Evolutionary conservation across 1,140 invertebrate genomes (phyloP).

Genomic region (Lamellibrachia luymesi): DNA sequence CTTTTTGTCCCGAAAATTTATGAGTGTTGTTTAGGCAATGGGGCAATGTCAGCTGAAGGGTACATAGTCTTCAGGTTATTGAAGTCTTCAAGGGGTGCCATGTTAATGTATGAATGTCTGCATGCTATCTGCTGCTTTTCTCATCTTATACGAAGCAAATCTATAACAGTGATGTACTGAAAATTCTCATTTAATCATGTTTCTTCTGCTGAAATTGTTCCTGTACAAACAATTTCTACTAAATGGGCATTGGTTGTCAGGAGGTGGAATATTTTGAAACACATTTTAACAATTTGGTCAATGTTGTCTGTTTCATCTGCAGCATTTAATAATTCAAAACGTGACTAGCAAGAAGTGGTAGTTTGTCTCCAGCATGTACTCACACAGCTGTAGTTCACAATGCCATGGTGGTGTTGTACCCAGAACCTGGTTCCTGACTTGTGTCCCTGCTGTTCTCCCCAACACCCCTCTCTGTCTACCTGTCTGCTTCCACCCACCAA

Average conservation of each 20-base stretch:
- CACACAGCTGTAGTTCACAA: background rate
- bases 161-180: background rate
- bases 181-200: background rate
- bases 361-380: background rate
- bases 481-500: background rate
- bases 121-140: background rate
- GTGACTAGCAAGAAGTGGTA: background rate
- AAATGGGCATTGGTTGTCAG: background rate
- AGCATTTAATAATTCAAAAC: background rate
- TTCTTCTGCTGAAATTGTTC: too few relatives aligned
- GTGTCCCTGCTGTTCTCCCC: background rate
- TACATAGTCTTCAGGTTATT: background rate
- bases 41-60: background rate
- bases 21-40: background rate
- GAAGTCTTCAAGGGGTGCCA: background rate
- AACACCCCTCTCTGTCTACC: too few relatives aligned
- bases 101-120: background rate
- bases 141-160: background rate
- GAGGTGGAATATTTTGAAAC: background rate
- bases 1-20: background rate
- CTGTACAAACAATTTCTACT: too few relatives aligned
- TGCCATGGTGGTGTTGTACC: background rate
- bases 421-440: background rate
- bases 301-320: background rate
- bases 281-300: background rate